Base-by-base conservation (phyloP, 2,113 vertebrate genomes). In the Chrysemys picta region DNA sequence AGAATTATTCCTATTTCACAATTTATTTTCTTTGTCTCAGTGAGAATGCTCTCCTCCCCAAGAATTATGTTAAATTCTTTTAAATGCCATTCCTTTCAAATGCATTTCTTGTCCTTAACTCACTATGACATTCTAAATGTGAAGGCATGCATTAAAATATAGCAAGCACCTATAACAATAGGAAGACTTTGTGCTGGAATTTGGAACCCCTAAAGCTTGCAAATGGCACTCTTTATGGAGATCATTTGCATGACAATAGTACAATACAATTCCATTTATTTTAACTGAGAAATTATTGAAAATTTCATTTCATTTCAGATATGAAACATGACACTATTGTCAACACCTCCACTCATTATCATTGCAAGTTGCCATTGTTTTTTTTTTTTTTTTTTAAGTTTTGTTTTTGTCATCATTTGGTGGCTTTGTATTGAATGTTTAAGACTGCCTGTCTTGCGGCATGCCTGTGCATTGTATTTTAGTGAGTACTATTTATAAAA, bases 211-310 rank as follows among this genome's bases (percentile, higher is more conserved):
- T 65, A 52, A 82, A 87, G 69, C 62, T 65, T 85, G 27, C n/a
- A 94, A 89, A 92, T 38, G 22, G 25, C 92, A 8, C 5, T 87
- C 83, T 90, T 85, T 56, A 83, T 87, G 86, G 35, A 87, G 10
- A 3, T 45, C 19, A 92, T 96, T 93, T 95, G 54, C 93, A 94
- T 89, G 89, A 87, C 3, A 95, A 53, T 24, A 35, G 25, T 75
- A 65, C 35, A 69, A 9, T 72, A 54, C 29, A 80, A 80, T 81
- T 95, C 2, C 2, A n/a, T 93, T 93, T 94, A 11, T 93, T 96
- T 95, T 62, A 95, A 92, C 94, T 54, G 29, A 82, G 2, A 4
- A 93, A 91, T 91, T 83, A 56, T 50, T 42, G 59, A 59, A 84
- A 87, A 2, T 89, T 92, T 84, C 76, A 56, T 90, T 93, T 91